Evolutionary conservation across 2,113 vertebrate species (phyloP).

Genomic region (Alaudala cheleensis): DNA sequence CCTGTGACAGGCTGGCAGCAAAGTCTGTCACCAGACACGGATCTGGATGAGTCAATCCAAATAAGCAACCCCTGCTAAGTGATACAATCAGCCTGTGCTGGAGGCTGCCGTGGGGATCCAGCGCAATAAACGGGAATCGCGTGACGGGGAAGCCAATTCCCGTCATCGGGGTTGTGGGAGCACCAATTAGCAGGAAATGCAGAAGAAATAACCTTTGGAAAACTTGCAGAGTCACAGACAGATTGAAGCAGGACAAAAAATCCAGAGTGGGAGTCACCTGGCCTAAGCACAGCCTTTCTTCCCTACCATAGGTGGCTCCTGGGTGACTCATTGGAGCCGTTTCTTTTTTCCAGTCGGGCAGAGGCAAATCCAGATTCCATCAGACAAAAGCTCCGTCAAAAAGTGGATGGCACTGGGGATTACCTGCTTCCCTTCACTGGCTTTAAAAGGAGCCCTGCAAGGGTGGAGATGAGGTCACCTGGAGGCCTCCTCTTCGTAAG

Average conservation of each 20-base stretch:
- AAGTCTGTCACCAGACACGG: background rate
- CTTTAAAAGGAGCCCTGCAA: background rate
- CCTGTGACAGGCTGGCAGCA: background rate
- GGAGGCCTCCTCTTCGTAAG: background rate
- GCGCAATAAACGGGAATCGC: background rate
- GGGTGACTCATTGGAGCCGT: background rate
- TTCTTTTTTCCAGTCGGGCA: background rate
- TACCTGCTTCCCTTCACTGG: background rate
- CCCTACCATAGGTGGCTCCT: background rate
- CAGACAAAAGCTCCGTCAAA: background rate
- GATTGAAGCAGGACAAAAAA: background rate
- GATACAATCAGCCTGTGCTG: background rate
- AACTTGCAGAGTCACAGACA: background rate
- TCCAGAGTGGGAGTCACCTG: background rate
- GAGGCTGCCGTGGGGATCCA: background rate
- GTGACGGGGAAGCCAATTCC: background rate
- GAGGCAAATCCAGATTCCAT: background rate
- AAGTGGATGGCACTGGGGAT: background rate
- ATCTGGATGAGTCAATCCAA: background rate
- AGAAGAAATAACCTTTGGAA: background rate
- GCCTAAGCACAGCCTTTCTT: background rate
- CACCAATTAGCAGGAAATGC: background rate
- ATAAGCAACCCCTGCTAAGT: background rate
- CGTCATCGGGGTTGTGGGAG: rapidly evolving
- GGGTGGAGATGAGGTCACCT: background rate